Evolutionary conservation across 2,113 vertebrate genomes (phyloP).

Genomic region (Aptenodytes patagonicus): DNA sequence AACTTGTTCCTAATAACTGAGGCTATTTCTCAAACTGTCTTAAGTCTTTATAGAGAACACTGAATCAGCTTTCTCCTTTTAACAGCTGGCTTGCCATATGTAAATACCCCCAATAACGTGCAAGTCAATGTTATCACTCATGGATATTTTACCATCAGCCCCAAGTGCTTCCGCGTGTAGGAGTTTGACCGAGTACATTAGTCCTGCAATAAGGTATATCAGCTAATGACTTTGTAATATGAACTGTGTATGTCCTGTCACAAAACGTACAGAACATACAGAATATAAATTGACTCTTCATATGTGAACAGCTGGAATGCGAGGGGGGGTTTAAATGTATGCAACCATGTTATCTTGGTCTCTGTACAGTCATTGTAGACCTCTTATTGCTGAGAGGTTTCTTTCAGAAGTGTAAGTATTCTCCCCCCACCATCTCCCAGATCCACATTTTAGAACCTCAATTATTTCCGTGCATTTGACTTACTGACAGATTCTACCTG

Average conservation of each 20-base stretch:
- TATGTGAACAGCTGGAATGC: background rate
- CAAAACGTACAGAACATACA: background rate
- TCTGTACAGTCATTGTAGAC: background rate
- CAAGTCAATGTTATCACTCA: background rate
- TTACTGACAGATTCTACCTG: conserved; percentile 60
- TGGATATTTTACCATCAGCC: background rate
- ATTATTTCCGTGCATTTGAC: background rate
- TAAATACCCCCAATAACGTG: background rate
- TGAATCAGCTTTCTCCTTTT: background rate
- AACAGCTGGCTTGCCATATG: background rate
- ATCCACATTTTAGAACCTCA: background rate
- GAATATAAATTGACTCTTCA: background rate
- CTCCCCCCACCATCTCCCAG: background rate
- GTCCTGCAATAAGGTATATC: background rate
- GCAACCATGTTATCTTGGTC: background rate
- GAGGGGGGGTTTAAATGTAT: background rate
- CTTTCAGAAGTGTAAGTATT: background rate
- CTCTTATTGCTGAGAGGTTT: background rate
- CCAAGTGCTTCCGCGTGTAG: background rate
- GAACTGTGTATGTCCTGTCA: background rate
- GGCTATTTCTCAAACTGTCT: background rate
- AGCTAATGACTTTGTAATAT: background rate
- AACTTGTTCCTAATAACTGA: background rate
- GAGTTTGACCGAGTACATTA: background rate
- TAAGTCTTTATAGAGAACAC: background rate